Base-by-base conservation (phyloP, 2,888 invertebrate species). In the Aleiodes alternator region DNA sequence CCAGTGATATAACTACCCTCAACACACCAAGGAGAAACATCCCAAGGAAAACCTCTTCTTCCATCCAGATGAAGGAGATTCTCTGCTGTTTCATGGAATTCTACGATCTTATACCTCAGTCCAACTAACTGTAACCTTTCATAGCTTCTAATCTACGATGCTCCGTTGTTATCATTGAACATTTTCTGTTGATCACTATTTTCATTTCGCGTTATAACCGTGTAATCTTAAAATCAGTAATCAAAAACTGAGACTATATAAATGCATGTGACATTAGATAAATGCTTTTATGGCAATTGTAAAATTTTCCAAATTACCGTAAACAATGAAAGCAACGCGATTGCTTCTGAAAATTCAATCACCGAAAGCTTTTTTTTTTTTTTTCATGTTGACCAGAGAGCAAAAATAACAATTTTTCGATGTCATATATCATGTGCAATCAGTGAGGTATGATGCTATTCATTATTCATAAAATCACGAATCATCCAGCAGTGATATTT, bases 61-160 rank as follows among this genome's bases (percentile, higher is more conserved):
- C 43, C 7, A 43, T 11, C 43, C 11, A 43, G 43, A 43, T 43
- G 43, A 61, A 43, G 38, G 61, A 43, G 61, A 61, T 61, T 43
- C 38, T 61, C 61, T 31, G 38, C 61, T 31, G 43, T 59, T 59
- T 59, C 59, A 59, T 34, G 59, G 14, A 59, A 59, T 59, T n/a
- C 59, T 12, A 16, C 34, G 38, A n/a, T 14, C 59, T 38, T n/a
- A 34, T 38, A 34, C 59, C 59, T 59, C 55, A 14, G 34, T 14
- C 61, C 38, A 61, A 61, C 61, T 61, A 61, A 61, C 61, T 61
- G 38, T 61, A 61, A 61, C 61, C 61, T 61, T 61, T 61, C 61
- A 61, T 61, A 43, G 61, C 61, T 43, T 61, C 43, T 61, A 61
- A 61, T 61, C 61, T 61, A 12, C 61, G 31, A 6, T 61, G 61